These are phyloP conservation scores for Heliconius sara DNA, from an alignment of 2,888 invertebrate species.

Conservation along the genomic window DNA sequence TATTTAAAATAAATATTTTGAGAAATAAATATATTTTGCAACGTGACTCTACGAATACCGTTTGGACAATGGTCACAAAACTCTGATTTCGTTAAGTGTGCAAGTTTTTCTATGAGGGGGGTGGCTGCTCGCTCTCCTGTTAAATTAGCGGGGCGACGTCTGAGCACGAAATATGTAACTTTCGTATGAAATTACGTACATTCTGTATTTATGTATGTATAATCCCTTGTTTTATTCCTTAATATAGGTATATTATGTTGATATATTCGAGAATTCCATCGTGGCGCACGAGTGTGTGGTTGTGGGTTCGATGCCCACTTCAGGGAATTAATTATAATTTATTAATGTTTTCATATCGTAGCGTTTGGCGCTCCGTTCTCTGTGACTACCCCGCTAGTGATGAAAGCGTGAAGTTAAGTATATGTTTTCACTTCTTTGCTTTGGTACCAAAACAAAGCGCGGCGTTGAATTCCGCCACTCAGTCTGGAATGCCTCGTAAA, in stretches of 20 bases:
- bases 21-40: conserved; percentile 25
- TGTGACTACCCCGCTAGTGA: too few species aligned
- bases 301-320: too few species aligned
- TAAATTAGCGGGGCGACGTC: conserved; percentile 67
- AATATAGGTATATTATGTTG: background rate
- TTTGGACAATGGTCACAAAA: conserved; percentile 63
- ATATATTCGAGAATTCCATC: background rate
- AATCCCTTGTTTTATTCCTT: background rate
- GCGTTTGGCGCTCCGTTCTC: too few species aligned
- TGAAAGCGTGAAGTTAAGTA: too few species aligned
- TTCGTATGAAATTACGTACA: conserved; percentile 14
- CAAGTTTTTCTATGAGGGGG: conserved; percentile 77
- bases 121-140: conserved; percentile 66
- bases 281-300: too few species aligned
- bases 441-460: too few species aligned
- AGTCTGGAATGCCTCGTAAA: too few species aligned
- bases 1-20: background rate
- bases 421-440: too few species aligned
- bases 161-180: conserved; percentile 35
- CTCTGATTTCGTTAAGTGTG: conserved; percentile 79
- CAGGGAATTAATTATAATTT: too few species aligned
- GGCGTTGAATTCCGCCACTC: too few species aligned
- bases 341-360: too few species aligned
- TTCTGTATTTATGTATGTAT: background rate
- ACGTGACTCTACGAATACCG: conserved; percentile 26